Conservation (phyloP, 2,888 invertebrate genomes). For the Melipona beecheii region DNA sequence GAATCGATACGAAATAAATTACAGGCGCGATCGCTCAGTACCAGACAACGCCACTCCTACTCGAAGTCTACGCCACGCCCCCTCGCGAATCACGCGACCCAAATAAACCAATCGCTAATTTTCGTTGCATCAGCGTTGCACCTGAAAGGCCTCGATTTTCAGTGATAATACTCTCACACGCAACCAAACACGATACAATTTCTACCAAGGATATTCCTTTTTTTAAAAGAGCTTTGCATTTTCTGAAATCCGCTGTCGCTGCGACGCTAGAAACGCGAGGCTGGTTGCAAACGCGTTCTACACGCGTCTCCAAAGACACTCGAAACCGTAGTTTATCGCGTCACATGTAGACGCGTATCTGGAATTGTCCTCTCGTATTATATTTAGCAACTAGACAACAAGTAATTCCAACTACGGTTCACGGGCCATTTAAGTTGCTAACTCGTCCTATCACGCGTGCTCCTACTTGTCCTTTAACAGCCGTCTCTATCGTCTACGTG, state of each 20-base stretch:
- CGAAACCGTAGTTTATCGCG: constrained; percentile 21
- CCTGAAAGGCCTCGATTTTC: no score
- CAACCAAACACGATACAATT: no score
- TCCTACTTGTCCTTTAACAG: constrained; percentile 77
- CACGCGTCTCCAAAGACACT: neutral
- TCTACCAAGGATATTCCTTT: no score
- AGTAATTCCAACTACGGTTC: constrained; percentile 82
- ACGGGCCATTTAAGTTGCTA: constrained; percentile 82
- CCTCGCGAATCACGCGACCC: no score
- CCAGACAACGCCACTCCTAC: no score
- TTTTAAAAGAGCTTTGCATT: neutral
- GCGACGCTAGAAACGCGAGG: neutral
- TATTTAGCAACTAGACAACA: constrained; percentile 76
- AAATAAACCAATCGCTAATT: no score
- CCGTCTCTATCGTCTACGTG: constrained; percentile 20
- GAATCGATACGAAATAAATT: no score
- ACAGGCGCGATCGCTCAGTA: no score
- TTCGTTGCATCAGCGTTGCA: no score
- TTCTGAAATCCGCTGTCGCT: neutral
- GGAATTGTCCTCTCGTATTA: constrained; percentile 57
- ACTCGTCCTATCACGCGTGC: constrained; percentile 81
- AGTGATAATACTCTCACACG: neutral
- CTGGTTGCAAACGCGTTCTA: neutral
- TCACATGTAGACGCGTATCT: constrained; percentile 40
- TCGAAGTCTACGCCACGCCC: no score